phyloP scores from a whole-genome alignment of 1,140 invertebrate genomes.

The Anagrus nilaparvatae region DNA sequence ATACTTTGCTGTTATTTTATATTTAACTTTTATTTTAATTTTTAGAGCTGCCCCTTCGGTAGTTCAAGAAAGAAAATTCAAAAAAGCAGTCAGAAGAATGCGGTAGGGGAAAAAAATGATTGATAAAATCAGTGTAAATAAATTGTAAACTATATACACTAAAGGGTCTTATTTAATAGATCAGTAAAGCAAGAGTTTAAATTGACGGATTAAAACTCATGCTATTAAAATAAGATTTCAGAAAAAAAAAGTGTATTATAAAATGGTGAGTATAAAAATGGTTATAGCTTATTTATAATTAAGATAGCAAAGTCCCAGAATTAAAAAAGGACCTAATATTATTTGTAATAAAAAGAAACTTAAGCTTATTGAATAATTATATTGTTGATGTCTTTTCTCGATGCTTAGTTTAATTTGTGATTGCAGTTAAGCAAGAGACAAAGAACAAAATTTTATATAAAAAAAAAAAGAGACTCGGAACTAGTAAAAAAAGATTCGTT shows the following conservation, averaged over 20 bases:
- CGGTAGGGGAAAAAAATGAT: constrained; percentile 19
- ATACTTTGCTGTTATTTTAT: neutral
- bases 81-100: constrained; percentile 36
- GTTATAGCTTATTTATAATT: neutral
- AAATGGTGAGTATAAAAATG: neutral
- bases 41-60: constrained; percentile 2
- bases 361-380: no score
- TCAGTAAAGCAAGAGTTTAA: no score
- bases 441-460: constrained; percentile 2
- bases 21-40: neutral
- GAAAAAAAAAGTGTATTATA: neutral
- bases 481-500: constrained; percentile 12
- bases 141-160: no score
- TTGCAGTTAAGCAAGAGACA: constrained; percentile 8
- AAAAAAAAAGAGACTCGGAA: constrained; percentile 1
- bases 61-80: constrained; percentile 29
- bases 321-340: no score
- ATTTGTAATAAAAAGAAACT: no score
- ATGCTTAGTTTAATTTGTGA: constrained; percentile 19
- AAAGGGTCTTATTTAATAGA: no score
- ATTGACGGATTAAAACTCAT: no score
- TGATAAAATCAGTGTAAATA: neutral
- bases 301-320: no score
- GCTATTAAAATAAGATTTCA: neutral
- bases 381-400: constrained; percentile 9